Conservation (phyloP, 2,888 invertebrate genomes). For the Lochmaea crataegi region DNA sequence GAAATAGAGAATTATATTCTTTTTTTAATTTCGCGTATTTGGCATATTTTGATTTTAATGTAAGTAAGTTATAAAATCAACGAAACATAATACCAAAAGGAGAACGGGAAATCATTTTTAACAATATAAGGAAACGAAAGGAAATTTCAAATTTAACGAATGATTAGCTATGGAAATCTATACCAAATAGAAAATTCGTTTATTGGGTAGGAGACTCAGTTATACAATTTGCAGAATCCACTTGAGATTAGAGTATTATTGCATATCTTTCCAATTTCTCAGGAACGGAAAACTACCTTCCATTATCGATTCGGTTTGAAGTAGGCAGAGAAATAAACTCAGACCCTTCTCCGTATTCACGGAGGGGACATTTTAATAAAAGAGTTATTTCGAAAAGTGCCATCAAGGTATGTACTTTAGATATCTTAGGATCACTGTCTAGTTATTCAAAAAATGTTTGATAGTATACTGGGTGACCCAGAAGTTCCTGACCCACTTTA, state of each 20-base stretch:
- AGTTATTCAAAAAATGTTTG: background rate
- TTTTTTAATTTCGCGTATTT: no score
- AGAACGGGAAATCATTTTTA: no score
- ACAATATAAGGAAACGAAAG: background rate
- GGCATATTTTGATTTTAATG: no score
- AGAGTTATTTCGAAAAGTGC: slow-evolving; percentile 17
- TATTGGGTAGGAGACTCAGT: slow-evolving; percentile 16
- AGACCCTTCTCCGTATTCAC: slow-evolving; percentile 22
- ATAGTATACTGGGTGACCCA: no score
- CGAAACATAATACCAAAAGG: no score
- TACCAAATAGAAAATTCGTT: slow-evolving; percentile 30
- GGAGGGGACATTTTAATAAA: slow-evolving; percentile 31
- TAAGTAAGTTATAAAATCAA: no score
- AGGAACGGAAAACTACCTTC: slow-evolving; percentile 24
- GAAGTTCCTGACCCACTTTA: no score
- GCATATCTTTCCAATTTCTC: slow-evolving; percentile 25
- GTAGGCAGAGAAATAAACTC: slow-evolving; percentile 24
- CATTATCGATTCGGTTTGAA: slow-evolving; percentile 26
- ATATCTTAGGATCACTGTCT: slow-evolving; percentile 11
- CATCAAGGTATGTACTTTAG: slow-evolving; percentile 11
- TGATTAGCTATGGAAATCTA: slow-evolving; percentile 27
- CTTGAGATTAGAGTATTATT: slow-evolving; percentile 35
- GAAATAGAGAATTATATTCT: no score
- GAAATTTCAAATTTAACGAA: slow-evolving; percentile 25
- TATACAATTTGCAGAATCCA: slow-evolving; percentile 28